Percentiles rank a stretch among this genome's conserved stretches.
These are phyloP conservation scores for Cyrtorhinus lividipennis DNA, from an alignment of 1,140 invertebrate species.

Conservation along the genomic window DNA sequence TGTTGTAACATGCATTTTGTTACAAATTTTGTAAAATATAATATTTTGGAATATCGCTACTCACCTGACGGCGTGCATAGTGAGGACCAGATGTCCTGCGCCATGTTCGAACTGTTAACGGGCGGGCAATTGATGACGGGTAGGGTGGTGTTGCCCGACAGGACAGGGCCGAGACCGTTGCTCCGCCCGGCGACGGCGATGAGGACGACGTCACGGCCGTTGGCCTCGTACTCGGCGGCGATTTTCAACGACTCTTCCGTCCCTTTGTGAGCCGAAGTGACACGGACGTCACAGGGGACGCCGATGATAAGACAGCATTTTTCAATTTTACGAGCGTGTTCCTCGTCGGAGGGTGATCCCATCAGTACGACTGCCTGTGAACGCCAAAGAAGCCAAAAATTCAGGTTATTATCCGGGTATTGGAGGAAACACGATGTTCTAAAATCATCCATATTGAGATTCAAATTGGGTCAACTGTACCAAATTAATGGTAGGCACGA, in stretches of 20 bases:
- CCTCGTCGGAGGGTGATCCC: slow-evolving; percentile 78
- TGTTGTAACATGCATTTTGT: too few species aligned
- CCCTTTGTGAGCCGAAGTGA: slow-evolving; percentile 87
- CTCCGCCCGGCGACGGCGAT: slow-evolving; percentile 92
- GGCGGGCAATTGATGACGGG: slow-evolving; percentile 97
- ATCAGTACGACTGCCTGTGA: slow-evolving; percentile 68
- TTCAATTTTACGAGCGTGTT: slow-evolving; percentile 69
- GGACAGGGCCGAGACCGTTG: slow-evolving; percentile 90
- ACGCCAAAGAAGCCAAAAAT: too few species aligned
- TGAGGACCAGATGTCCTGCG: slow-evolving; percentile 87
- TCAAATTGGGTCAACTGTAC: slow-evolving; percentile 26
- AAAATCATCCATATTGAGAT: too few species aligned
- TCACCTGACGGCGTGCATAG: slow-evolving; percentile 83
- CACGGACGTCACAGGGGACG: slow-evolving; percentile 57
- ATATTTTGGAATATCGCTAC: too few species aligned
- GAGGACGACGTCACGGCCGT: slow-evolving; percentile 63
- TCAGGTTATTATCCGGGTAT: not conserved
- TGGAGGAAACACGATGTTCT: slow-evolving; percentile 5
- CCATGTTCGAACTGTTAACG: slow-evolving; percentile 50
- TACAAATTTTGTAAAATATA: too few species aligned
- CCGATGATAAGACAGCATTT: slow-evolving; percentile 51
- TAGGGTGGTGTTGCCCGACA: slow-evolving; percentile 77
- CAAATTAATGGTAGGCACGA: too few species aligned
- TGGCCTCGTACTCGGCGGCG: slow-evolving; percentile 66
- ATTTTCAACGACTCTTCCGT: slow-evolving; percentile 74